Percentiles rank a stretch among this genome's conserved stretches.
phyloP scores from a whole-genome alignment of 1,140 invertebrate genomes.

The Diorhabda sublineata region DNA sequence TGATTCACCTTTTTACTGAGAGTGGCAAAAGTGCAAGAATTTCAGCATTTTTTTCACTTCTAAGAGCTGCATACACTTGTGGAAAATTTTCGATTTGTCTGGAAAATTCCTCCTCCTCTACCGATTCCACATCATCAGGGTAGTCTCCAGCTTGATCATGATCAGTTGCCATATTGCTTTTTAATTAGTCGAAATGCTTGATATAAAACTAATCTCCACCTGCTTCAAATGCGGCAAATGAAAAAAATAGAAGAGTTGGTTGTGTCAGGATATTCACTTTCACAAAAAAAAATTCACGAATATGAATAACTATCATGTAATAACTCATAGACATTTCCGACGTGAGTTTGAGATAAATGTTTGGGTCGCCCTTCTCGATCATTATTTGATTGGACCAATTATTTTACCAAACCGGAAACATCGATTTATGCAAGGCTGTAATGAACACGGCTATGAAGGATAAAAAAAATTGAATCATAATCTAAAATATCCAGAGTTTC shows the following conservation, averaged over 20 bases:
- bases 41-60: constrained; percentile 38
- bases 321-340: too few species aligned
- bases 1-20: constrained; percentile 76
- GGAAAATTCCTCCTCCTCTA: constrained; percentile 40
- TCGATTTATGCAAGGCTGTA: too few species aligned
- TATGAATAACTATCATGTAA: too few species aligned
- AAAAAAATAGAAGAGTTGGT: constrained; percentile 14
- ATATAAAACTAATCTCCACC: constrained; percentile 15
- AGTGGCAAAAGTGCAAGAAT: constrained; percentile 60
- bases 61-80: constrained; percentile 37
- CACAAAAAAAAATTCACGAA: too few species aligned
- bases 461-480: too few species aligned
- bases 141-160: constrained; percentile 40
- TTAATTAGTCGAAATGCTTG: constrained; percentile 11
- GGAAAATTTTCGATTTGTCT: constrained; percentile 36
- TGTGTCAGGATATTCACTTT: too few species aligned
- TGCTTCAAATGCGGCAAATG: constrained; percentile 17
- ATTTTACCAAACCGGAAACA: too few species aligned
- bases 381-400: too few species aligned
- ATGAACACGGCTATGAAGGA: too few species aligned
- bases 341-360: too few species aligned
- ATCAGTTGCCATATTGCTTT: constrained; percentile 27
- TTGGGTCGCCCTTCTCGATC: too few species aligned
- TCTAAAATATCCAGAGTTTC: too few species aligned
- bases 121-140: constrained; percentile 39